A percentile compares a stretch with the other conserved stretches of the same genome.
Conservation (phyloP, 2,888 invertebrate species). For the Conistra vaccinii region DNA sequence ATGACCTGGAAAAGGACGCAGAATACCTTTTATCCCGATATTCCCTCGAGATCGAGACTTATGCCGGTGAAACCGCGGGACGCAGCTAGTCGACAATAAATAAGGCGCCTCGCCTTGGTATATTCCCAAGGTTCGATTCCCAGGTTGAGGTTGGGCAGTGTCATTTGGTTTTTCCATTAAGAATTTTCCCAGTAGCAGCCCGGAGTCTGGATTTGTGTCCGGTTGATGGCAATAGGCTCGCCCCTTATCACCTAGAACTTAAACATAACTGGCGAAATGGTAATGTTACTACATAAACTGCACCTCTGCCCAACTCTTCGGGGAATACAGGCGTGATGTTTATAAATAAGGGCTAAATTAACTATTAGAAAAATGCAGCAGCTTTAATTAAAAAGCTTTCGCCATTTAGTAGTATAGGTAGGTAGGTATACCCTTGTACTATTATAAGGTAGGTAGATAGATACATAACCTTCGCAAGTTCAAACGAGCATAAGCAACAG, state of each 20-base stretch:
- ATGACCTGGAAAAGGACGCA: too few relatives aligned
- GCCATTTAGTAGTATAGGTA: neutral
- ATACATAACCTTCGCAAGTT: constrained; percentile 41
- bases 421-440: too few relatives aligned
- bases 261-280: neutral
- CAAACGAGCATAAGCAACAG: constrained; percentile 73
- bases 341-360: neutral
- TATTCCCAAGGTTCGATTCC: neutral
- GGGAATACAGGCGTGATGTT: neutral
- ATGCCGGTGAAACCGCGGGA: too few relatives aligned
- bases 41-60: too few relatives aligned
- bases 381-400: neutral
- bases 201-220: neutral
- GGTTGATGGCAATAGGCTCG: neutral
- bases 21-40: too few relatives aligned
- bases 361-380: neutral
- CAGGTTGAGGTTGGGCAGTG: neutral
- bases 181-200: neutral
- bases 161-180: neutral
- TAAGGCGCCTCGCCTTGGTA: neutral
- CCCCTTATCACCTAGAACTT: neutral
- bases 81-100: too few relatives aligned
- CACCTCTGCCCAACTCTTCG: neutral
- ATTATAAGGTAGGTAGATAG: neutral
- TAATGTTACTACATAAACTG: neutral